Conservation (phyloP, 2,888 invertebrate genomes). For the Agonopterix heracliana region DNA sequence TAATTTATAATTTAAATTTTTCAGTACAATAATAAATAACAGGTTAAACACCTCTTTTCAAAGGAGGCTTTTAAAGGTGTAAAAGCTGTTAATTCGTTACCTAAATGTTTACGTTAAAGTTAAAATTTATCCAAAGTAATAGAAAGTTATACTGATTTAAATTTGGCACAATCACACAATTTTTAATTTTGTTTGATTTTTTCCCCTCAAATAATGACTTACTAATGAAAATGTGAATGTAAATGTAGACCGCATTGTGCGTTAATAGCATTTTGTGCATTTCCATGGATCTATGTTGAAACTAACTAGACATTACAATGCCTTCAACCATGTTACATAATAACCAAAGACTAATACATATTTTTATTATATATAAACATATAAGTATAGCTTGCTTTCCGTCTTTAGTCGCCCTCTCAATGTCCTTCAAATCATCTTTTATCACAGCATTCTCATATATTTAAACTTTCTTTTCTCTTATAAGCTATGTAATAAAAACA, state of each 20-base stretch:
- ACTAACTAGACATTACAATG: background rate
- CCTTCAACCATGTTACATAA: background rate
- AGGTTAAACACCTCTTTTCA: slow-evolving; percentile 59
- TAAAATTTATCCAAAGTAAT: slow-evolving; percentile 14
- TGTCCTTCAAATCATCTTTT: slow-evolving; percentile 48
- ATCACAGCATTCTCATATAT: slow-evolving; percentile 64
- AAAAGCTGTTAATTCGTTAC: slow-evolving; percentile 58
- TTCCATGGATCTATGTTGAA: background rate
- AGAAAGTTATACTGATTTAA: slow-evolving; percentile 16
- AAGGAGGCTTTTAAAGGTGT: slow-evolving; percentile 58
- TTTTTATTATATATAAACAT: slow-evolving; percentile 10
- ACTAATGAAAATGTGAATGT: too few relatives aligned
- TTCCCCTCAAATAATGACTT: too few relatives aligned
- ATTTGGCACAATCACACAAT: slow-evolving; percentile 25
- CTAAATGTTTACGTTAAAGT: slow-evolving; percentile 29
- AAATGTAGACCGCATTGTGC: slow-evolving; percentile 6
- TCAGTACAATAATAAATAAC: slow-evolving; percentile 70
- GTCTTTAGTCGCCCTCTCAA: slow-evolving; percentile 32
- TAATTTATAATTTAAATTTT: slow-evolving; percentile 65
- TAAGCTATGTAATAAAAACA: slow-evolving; percentile 47
- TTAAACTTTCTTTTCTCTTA: slow-evolving; percentile 44
- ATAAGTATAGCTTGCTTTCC: slow-evolving; percentile 9
- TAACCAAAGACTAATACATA: background rate
- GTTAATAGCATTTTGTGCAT: slow-evolving; percentile 7
- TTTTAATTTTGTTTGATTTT: slow-evolving; percentile 6